phyloP scores from a whole-genome alignment of 2,113 vertebrate species.

The Malurus alboscapulatus region DNA sequence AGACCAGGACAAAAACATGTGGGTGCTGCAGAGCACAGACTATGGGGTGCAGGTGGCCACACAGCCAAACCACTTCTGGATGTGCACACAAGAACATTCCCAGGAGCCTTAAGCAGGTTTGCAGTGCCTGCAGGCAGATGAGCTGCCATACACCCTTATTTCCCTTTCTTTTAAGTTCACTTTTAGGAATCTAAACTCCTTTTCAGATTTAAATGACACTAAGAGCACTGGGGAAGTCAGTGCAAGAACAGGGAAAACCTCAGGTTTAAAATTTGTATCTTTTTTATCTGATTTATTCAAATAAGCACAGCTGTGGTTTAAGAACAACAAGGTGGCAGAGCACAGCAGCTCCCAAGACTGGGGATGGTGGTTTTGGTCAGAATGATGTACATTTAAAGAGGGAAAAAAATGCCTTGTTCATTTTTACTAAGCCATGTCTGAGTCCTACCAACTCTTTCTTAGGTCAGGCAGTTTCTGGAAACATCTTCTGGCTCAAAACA shows the following conservation, averaged over 20 bases:
- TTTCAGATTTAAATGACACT: not conserved
- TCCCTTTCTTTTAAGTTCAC: not conserved
- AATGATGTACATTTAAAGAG: not conserved
- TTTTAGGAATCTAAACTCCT: not conserved
- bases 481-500: constrained; percentile 23
- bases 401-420: not conserved
- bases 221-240: not conserved
- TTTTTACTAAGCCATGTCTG: not conserved
- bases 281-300: not conserved
- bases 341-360: not conserved
- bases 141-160: not conserved
- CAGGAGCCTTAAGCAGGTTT: not conserved
- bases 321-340: not conserved
- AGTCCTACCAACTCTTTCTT: constrained; percentile 6
- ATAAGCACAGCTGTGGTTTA: not conserved
- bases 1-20: not conserved
- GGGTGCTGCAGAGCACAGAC: not conserved
- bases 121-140: not conserved
- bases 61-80: not conserved
- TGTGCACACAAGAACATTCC: not conserved
- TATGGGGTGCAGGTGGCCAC: not conserved
- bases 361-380: not conserved
- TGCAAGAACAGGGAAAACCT: not conserved
- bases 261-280: not conserved
- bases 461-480: constrained; percentile 28